Evolutionary conservation across 2,797 vertebrate genomes (phyloP).

Genomic region (Acestrorhynchus altus): DNA sequence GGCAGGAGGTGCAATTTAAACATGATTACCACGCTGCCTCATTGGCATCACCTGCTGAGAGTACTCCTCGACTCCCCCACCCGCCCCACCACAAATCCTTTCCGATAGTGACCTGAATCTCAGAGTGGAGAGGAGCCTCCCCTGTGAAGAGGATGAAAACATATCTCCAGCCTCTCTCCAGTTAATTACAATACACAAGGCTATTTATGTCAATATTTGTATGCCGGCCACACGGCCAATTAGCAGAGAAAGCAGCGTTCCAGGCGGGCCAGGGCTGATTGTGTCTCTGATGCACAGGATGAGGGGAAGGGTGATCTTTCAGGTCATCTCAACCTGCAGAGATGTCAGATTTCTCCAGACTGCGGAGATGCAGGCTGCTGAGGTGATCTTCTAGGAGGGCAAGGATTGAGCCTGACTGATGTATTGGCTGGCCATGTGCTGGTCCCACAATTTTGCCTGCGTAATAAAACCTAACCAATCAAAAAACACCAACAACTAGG

Average conservation of each 20-base stretch:
- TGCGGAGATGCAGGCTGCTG: neutral
- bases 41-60: constrained; percentile 40
- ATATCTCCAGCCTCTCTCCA: constrained; percentile 39
- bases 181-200: constrained; percentile 62
- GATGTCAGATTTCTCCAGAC: neutral
- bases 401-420: too few relatives aligned
- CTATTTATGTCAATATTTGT: constrained; percentile 65
- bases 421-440: too few relatives aligned
- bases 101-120: constrained; percentile 46
- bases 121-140: constrained; percentile 25
- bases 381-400: neutral
- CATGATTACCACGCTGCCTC: constrained; percentile 59
- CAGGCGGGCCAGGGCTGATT: constrained; percentile 38
- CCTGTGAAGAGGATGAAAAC: constrained; percentile 51
- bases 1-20: constrained; percentile 48
- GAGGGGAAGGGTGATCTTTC: constrained; percentile 38
- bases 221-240: constrained; percentile 52
- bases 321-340: neutral
- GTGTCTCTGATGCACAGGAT: constrained; percentile 49
- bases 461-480: too few relatives aligned
- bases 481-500: too few relatives aligned
- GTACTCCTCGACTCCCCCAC: neutral
- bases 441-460: too few relatives aligned
- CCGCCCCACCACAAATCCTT: constrained; percentile 29
- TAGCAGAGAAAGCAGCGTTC: constrained; percentile 35